phyloP scores from a whole-genome alignment of 2,113 vertebrate species.

The Canis aureus region DNA sequence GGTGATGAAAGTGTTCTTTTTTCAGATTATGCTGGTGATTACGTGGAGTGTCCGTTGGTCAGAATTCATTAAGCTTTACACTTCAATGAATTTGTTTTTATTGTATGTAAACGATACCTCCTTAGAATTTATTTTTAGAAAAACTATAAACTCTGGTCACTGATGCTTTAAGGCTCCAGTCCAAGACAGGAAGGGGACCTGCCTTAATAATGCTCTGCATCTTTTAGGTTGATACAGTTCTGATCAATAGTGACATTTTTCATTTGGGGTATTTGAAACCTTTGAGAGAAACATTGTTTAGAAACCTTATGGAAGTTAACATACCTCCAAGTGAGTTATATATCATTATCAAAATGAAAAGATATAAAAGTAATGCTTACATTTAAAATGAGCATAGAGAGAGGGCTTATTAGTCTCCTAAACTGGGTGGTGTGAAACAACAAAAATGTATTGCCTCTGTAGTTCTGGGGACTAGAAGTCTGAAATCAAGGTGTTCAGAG shows the following conservation, averaged over 20 bases:
- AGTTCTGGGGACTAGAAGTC: background rate
- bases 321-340: background rate
- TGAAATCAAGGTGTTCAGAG: background rate
- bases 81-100: background rate
- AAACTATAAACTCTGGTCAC: background rate
- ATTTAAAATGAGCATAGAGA: background rate
- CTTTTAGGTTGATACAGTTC: background rate
- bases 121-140: background rate
- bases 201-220: background rate
- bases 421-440: background rate
- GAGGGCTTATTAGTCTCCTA: fast-evolving
- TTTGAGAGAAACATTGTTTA: background rate
- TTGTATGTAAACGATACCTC: background rate
- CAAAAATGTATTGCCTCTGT: background rate
- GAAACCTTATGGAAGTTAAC: background rate
- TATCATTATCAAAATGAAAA: background rate
- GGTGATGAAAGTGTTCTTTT: background rate
- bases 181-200: background rate
- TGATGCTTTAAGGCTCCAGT: background rate
- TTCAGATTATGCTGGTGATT: background rate
- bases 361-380: background rate
- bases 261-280: background rate
- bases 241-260: background rate
- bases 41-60: background rate
- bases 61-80: background rate